Base-by-base conservation (phyloP, 2,888 invertebrate species). In the Caenorhabditis imperialis region DNA sequence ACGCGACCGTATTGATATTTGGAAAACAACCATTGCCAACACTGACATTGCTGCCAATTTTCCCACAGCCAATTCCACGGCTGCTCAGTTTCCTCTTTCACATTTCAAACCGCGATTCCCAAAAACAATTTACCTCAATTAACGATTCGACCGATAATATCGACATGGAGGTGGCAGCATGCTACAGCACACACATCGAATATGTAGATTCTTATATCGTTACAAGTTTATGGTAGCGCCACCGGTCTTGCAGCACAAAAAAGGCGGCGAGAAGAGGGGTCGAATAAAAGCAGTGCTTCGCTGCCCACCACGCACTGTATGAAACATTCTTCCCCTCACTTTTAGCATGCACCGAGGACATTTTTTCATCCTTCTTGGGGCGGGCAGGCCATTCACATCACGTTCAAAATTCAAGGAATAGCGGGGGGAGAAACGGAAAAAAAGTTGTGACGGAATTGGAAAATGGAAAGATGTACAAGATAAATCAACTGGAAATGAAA, bases 121-220 rank as follows among this genome's bases (percentile, higher is more conserved):
- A n/a, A n/a, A n/a, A n/a, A n/a, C n/a, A n/a, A n/a, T n/a, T n/a
- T n/a, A n/a, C n/a, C 0, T 22, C 37, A 12, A 61, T 33, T 22
- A 44, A 51, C 35, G 27, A 27, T 22, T 51, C 33, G 23, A 35
- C 51, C 35, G 51, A 61, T 51, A 61, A 51, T 51, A 61, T 61
- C 33, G 51, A 42, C 61, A 61, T 61, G 37, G 18, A 42, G 44
- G 18, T 51, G 30, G 16, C 44, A 40, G 42, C 61, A 61, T 61
- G 51, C 42, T 44, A 61, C 61, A 51, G 35, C 51, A 7, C 6
- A 25, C 23, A 10, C 8, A 3, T 18, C 35, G 35, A 53, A 47
- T 45, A 35, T 30, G 22, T 10, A 16, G 22, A 5, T 27, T 44
- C 51, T 47, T 45, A 47, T 45, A 61, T 45, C 25, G 40, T 54